These are phyloP conservation scores for Arnoldichthys spilopterus DNA, from an alignment of 2,797 vertebrate species.

Conservation along the genomic window DNA sequence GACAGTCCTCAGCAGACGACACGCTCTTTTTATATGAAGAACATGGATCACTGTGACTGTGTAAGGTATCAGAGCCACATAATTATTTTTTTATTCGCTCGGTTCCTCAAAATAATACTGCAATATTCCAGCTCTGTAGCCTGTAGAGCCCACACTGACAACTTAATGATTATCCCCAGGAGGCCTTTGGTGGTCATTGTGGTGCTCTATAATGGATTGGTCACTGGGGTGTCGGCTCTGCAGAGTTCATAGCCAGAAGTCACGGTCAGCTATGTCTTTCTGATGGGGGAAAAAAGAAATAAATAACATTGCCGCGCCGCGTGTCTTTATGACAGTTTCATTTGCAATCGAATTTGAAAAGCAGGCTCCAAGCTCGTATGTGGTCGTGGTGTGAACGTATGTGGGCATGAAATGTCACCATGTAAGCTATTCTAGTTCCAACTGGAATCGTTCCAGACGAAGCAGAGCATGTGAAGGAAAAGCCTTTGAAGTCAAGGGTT, in stretches of 20 bases:
- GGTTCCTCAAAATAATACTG: slow-evolving; percentile 35
- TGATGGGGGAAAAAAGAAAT: neutral
- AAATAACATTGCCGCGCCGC: neutral
- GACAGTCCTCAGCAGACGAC: slow-evolving; percentile 64
- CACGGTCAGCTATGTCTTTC: slow-evolving; percentile 27
- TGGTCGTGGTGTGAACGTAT: slow-evolving; percentile 47
- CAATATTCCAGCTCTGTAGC: slow-evolving; percentile 52
- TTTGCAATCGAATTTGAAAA: slow-evolving; percentile 34
- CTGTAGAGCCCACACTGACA: slow-evolving; percentile 63
- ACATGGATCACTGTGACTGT: slow-evolving; percentile 66
- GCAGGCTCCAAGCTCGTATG: slow-evolving; percentile 43
- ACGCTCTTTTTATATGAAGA: slow-evolving; percentile 66
- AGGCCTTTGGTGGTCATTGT: slow-evolving; percentile 61
- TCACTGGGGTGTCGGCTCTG: slow-evolving; percentile 51
- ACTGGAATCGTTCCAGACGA: too few species aligned
- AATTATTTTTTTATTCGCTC: slow-evolving; percentile 53
- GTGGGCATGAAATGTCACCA: slow-evolving; percentile 57
- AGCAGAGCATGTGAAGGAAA: neutral
- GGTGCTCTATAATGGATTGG: slow-evolving; percentile 58
- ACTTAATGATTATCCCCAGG: slow-evolving; percentile 70
- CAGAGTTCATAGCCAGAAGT: slow-evolving; percentile 50
- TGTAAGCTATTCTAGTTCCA: slow-evolving; percentile 34
- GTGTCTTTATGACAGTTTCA: slow-evolving; percentile 20
- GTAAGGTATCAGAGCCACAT: slow-evolving; percentile 58
- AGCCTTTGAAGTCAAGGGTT: neutral